phyloP scores from a whole-genome alignment of 2,797 vertebrate genomes.

The Lithobates sylvaticus region DNA sequence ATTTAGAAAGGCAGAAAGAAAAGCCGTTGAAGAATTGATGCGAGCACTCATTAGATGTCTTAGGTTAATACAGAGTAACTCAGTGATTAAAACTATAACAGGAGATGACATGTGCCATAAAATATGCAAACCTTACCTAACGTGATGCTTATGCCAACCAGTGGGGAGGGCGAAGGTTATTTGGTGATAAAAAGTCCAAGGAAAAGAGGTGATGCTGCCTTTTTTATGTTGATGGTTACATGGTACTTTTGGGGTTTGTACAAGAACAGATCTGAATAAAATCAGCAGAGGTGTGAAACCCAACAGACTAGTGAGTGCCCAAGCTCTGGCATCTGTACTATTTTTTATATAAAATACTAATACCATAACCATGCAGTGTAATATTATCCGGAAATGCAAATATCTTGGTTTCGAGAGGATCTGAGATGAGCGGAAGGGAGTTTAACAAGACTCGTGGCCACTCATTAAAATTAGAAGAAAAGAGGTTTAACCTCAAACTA shows the following conservation, averaged over 20 bases:
- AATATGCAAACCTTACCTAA: conserved; percentile 44
- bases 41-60: conserved; percentile 27
- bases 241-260: background rate
- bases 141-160: conserved; percentile 44
- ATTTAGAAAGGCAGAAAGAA: conserved; percentile 30
- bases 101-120: conserved; percentile 42
- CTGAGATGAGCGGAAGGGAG: too few relatives aligned
- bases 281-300: background rate
- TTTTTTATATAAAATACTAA: too few relatives aligned
- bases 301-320: too few relatives aligned
- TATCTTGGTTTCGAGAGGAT: too few relatives aligned
- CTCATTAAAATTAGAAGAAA: too few relatives aligned
- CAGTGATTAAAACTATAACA: conserved; percentile 38
- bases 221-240: conserved; percentile 19
- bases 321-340: too few relatives aligned
- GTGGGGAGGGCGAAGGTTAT: conserved; percentile 34
- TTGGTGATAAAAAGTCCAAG: conserved; percentile 1
- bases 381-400: too few relatives aligned
- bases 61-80: conserved; percentile 38
- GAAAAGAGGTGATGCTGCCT: background rate
- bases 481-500: too few relatives aligned
- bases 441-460: too few relatives aligned
- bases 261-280: background rate
- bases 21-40: conserved; percentile 53
- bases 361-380: too few relatives aligned